These are phyloP conservation scores for Vimba vimba DNA, from an alignment of 2,113 vertebrate genomes.

Conservation along the genomic window DNA sequence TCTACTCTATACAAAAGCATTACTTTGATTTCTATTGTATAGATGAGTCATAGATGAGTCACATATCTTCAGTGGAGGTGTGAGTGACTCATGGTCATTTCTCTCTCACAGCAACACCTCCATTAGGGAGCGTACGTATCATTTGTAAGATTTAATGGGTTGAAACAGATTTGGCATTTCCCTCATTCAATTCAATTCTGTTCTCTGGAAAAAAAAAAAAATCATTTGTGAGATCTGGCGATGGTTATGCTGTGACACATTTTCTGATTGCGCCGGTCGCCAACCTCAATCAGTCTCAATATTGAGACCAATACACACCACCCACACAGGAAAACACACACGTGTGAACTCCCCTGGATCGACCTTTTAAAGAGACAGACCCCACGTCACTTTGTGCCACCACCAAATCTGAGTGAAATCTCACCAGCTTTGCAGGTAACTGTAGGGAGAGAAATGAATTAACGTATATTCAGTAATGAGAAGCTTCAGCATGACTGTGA, in stretches of 20 bases:
- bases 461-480: background rate
- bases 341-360: background rate
- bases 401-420: background rate
- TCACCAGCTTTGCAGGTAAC: background rate
- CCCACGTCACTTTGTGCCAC: background rate
- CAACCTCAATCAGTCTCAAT: background rate
- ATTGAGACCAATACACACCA: background rate
- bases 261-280: background rate
- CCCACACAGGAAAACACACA: background rate
- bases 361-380: conserved; percentile 6
- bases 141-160: conserved; percentile 51
- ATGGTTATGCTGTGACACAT: conserved; percentile 31
- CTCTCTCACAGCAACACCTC: conserved; percentile 19
- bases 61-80: conserved; percentile 2
- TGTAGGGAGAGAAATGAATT: background rate
- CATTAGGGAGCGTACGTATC: conserved; percentile 43
- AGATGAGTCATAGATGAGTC: conserved; percentile 18
- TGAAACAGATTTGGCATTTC: conserved; percentile 37
- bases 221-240: conserved; percentile 23
- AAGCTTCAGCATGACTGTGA: background rate
- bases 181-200: conserved; percentile 43
- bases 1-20: conserved; percentile 4
- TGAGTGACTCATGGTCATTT: conserved; percentile 28
- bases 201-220: conserved; percentile 1
- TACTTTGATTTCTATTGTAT: conserved; percentile 24